phyloP scores from a whole-genome alignment of 2,797 vertebrate genomes.

The Phyllotis vaccarum region DNA sequence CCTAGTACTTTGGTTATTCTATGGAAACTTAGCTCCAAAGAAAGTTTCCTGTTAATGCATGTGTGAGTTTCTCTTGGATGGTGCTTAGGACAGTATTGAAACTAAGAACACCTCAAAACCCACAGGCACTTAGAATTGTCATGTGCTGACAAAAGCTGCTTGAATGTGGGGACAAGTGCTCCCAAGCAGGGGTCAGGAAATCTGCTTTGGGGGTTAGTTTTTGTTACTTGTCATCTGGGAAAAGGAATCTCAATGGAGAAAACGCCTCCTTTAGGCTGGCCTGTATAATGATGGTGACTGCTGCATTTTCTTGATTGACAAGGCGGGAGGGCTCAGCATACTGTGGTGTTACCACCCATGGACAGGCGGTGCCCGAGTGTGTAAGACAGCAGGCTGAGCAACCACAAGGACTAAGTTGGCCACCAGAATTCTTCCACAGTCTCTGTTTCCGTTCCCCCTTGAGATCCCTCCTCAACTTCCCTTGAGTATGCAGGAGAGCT shows the following conservation, averaged over 20 bases:
- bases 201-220: too few species aligned
- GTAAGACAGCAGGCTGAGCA: background rate
- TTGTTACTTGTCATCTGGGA: background rate
- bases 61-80: background rate
- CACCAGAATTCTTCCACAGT: background rate
- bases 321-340: background rate
- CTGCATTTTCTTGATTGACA: background rate
- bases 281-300: too few species aligned
- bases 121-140: background rate
- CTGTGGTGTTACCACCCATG: background rate
- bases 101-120: background rate
- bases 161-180: background rate
- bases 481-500: background rate
- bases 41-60: background rate
- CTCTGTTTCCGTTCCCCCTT: background rate
- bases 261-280: background rate
- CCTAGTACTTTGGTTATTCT: background rate
- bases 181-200: background rate
- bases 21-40: background rate
- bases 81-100: background rate
- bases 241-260: background rate
- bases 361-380: background rate
- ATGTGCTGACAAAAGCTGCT: background rate
- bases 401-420: background rate
- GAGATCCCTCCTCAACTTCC: background rate